A percentile compares a stretch with the other conserved stretches of the same genome.
Conservation (phyloP, 2,113 vertebrate genomes). For the Chaenogobius annularis region DNA sequence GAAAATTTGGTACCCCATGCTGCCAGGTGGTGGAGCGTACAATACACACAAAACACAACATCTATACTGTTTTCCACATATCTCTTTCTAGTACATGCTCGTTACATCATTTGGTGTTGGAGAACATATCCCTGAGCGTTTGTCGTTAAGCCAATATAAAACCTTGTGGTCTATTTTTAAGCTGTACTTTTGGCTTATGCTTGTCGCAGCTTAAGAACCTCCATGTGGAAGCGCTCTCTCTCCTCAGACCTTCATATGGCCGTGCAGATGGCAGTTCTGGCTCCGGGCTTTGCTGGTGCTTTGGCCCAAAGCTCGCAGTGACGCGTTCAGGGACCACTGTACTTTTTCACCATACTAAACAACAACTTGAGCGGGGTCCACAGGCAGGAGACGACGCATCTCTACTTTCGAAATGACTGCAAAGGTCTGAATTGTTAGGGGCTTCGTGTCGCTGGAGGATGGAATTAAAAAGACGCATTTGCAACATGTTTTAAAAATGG, state of each 20-base stretch:
- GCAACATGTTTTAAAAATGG: neutral
- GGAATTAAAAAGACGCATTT: neutral
- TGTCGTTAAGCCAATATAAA: neutral
- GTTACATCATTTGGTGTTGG: neutral
- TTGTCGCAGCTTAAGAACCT: conserved; percentile 2
- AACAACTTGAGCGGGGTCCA: neutral
- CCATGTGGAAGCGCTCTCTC: neutral
- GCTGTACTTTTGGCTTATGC: neutral
- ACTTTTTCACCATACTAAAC: conserved; percentile 1
- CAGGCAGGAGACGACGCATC: neutral
- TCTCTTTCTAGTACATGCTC: neutral
- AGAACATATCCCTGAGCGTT: neutral
- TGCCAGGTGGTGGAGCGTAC: too few species aligned
- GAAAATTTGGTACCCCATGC: too few species aligned
- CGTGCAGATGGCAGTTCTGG: conserved; percentile 4
- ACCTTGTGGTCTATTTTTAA: conserved; percentile 8
- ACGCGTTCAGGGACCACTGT: conserved; percentile 5
- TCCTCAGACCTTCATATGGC: conserved; percentile 5
- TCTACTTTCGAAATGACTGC: too few species aligned
- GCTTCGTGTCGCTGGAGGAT: neutral
- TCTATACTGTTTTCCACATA: too few species aligned
- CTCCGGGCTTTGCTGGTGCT: neutral
- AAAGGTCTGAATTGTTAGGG: neutral
- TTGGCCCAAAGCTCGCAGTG: neutral
- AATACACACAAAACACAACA: too few species aligned